Conservation (phyloP, 2,888 invertebrate genomes). For the Tenthredo amoena region DNA sequence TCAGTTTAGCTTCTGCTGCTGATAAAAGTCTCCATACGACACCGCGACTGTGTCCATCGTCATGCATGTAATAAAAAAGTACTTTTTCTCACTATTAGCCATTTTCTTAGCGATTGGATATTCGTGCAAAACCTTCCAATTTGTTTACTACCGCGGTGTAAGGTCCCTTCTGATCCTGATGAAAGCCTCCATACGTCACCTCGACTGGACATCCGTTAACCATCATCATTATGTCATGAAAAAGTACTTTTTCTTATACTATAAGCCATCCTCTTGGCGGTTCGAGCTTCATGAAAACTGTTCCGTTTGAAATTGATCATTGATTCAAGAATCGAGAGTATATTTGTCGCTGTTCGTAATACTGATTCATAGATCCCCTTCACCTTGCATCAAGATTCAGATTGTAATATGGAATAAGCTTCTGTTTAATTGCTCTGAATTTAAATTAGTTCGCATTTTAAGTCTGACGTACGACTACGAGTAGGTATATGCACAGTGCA, state of each 20-base stretch:
- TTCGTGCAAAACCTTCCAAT: too few species aligned
- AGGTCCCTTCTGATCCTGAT: too few species aligned
- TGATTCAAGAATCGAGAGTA: too few species aligned
- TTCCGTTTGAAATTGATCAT: too few species aligned
- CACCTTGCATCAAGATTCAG: neutral
- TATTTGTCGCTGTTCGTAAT: neutral
- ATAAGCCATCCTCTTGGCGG: too few species aligned
- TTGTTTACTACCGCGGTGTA: too few species aligned
- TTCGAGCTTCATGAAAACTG: too few species aligned
- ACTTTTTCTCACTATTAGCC: too few species aligned
- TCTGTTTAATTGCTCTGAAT: slow-evolving; percentile 19
- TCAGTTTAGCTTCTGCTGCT: neutral
- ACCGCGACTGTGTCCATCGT: neutral
- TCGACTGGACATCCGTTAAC: neutral
- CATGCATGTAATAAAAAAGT: neutral
- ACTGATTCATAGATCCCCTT: neutral
- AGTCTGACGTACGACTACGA: neutral
- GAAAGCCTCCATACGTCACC: neutral
- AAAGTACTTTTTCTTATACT: too few species aligned
- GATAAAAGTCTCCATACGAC: neutral
- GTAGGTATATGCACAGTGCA: neutral
- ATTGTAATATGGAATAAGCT: neutral
- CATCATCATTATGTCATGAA: neutral
- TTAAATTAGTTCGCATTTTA: neutral
- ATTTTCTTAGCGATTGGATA: too few species aligned